Evolutionary conservation across 2,797 vertebrate species (phyloP).

Genomic region (Capromys pilorides): DNA sequence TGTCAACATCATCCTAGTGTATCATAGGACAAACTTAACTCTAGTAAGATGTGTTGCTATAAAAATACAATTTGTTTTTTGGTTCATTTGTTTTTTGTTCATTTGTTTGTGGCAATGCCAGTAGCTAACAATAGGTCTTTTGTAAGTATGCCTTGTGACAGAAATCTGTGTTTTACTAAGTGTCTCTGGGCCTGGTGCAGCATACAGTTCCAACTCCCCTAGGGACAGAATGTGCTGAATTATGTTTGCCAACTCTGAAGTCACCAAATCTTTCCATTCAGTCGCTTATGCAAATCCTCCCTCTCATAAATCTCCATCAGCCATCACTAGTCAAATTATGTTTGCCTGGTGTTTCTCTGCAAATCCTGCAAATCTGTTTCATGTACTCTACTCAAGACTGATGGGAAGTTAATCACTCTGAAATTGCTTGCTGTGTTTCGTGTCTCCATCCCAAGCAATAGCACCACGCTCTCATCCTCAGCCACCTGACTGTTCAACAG

Average conservation of each 20-base stretch:
- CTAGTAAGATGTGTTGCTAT: not conserved
- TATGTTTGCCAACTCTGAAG: constrained; percentile 29
- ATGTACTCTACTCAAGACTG: constrained; percentile 66
- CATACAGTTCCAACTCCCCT: not conserved
- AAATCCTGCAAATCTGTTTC: constrained; percentile 76
- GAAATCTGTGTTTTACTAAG: constrained; percentile 46
- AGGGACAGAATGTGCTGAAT: constrained; percentile 8
- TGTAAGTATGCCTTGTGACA: not conserved
- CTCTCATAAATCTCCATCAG: constrained; percentile 78
- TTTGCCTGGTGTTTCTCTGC: constrained; percentile 76
- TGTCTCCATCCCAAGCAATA: constrained; percentile 69
- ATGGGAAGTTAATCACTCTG: constrained; percentile 75
- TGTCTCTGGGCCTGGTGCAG: constrained; percentile 39
- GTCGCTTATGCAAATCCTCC: constrained; percentile 68
- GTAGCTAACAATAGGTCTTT: constrained; percentile 36
- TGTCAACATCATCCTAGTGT: not conserved
- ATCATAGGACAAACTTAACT: not conserved
- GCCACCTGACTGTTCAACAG: constrained; percentile 67
- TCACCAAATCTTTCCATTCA: constrained; percentile 72
- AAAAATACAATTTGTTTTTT: not conserved
- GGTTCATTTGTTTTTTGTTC: not conserved
- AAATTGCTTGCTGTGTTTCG: constrained; percentile 76
- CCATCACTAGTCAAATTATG: constrained; percentile 72
- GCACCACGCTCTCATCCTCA: constrained; percentile 64
- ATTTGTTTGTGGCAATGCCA: constrained; percentile 9